Conservation (phyloP, 1,140 invertebrate genomes). For the Zaprionus taronus region DNA sequence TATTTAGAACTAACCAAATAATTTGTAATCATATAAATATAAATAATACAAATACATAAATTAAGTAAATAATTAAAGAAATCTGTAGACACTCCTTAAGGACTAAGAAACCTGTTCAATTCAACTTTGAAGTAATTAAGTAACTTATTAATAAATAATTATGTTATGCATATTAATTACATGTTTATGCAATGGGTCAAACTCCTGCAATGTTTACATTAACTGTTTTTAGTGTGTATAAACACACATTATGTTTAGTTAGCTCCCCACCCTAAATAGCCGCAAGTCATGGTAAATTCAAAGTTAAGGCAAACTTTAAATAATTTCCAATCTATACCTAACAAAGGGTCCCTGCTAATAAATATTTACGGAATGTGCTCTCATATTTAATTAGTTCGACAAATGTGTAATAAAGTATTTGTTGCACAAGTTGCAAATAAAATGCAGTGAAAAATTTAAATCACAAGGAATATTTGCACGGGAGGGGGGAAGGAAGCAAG, state of each 20-base stretch:
- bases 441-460: slow-evolving; percentile 51
- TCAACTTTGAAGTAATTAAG: too few relatives aligned
- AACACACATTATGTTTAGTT: background rate
- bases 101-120: too few relatives aligned
- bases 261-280: background rate
- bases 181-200: background rate
- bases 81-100: too few relatives aligned
- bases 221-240: background rate
- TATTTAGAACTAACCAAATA: too few relatives aligned
- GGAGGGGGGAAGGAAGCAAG: background rate
- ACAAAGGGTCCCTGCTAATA: slow-evolving; percentile 42
- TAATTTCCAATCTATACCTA: slow-evolving; percentile 20
- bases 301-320: background rate
- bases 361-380: slow-evolving; percentile 28
- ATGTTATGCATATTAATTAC: background rate
- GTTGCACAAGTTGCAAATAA: background rate
- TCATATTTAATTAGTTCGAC: slow-evolving; percentile 50
- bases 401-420: slow-evolving; percentile 28
- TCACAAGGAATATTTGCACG: slow-evolving; percentile 52
- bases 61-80: too few relatives aligned
- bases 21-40: too few relatives aligned
- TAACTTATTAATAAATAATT: background rate
- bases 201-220: background rate
- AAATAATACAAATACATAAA: too few relatives aligned
- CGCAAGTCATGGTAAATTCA: background rate